A percentile compares a stretch with the other conserved stretches of the same genome.
Conservation (phyloP, 2,888 invertebrate species). For the Plagiodera versicolora region DNA sequence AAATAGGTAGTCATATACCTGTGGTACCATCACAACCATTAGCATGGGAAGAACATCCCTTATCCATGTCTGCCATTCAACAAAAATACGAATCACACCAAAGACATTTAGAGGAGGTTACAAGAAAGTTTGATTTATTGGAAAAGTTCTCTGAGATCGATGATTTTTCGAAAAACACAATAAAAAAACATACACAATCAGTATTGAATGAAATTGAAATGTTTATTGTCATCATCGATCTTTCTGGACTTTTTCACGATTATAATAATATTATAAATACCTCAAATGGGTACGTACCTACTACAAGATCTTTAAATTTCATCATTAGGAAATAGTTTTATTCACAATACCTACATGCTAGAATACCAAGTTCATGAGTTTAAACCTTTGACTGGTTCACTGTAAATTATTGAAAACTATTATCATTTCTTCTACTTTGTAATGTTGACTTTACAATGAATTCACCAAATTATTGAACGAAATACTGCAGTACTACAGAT, state of each 20-base stretch:
- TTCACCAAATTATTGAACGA: too few relatives aligned
- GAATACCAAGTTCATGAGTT: slow-evolving; percentile 12
- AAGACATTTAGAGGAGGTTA: slow-evolving; percentile 19
- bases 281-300: neutral
- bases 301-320: neutral
- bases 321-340: neutral
- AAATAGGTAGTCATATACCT: slow-evolving; percentile 58
- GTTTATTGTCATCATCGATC: neutral
- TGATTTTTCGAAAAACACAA: too few relatives aligned
- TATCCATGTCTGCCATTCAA: slow-evolving; percentile 77
- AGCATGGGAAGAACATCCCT: slow-evolving; percentile 88
- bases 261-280: neutral
- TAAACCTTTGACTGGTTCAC: too few relatives aligned
- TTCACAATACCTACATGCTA: slow-evolving; percentile 17
- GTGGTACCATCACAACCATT: slow-evolving; percentile 93
- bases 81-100: slow-evolving; percentile 66
- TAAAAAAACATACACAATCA: too few relatives aligned
- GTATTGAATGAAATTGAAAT: neutral
- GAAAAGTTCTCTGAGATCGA: too few relatives aligned
- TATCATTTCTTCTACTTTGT: too few relatives aligned
- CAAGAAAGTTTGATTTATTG: slow-evolving; percentile 9
- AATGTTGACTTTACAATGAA: too few relatives aligned
- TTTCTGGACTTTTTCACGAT: neutral
- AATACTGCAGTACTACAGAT: neutral
- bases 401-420: too few relatives aligned